Percentiles rank a stretch among this genome's conserved stretches.
phyloP scores from a whole-genome alignment of 2,113 vertebrate genomes.

The Okapia johnstoni region DNA sequence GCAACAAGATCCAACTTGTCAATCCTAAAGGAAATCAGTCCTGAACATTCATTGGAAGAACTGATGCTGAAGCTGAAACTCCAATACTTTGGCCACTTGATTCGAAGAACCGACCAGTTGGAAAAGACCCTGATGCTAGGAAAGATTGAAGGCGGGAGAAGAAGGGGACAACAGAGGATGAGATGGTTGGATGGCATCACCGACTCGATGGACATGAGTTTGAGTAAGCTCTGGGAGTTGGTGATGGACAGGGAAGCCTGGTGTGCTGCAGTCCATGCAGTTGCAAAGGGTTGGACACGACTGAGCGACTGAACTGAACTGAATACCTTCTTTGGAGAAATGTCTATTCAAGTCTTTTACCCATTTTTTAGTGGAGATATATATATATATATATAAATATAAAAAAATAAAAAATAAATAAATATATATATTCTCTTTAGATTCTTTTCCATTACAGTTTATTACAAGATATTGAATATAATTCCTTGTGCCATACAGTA shows the following conservation, averaged over 20 bases:
- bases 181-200: neutral
- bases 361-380: neutral
- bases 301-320: neutral
- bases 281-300: neutral
- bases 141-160: neutral
- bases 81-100: neutral
- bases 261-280: neutral
- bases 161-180: neutral
- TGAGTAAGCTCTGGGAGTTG: neutral
- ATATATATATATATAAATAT: neutral
- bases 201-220: neutral
- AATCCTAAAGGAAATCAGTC: neutral
- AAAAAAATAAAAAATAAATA: no score
- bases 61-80: neutral
- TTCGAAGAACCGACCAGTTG: neutral
- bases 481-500: neutral
- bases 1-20: neutral
- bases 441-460: neutral
- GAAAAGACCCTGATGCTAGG: neutral
- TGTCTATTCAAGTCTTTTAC: neutral
- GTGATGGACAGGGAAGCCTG: neutral
- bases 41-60: neutral
- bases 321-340: neutral
- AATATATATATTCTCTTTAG: neutral
- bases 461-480: neutral